Evolutionary conservation across 2,113 vertebrate species (phyloP), one percentile per base, ranked within the genome.

Genomic region (Podocnemis expansa): DNA sequence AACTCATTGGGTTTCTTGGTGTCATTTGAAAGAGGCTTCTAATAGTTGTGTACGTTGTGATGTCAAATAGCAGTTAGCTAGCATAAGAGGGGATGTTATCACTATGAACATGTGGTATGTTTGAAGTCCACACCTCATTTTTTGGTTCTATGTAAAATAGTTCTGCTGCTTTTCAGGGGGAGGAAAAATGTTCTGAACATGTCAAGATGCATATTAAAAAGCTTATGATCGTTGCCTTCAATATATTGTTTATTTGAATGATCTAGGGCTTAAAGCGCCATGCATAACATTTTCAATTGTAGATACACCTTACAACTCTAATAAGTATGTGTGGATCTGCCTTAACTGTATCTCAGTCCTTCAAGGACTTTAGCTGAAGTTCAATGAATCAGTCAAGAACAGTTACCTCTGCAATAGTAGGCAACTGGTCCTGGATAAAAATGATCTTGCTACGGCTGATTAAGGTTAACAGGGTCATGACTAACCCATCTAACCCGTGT

Each of bases 301-400:
- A 16, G 41, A 89, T 87, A 31, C 78, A 52, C 90, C 80, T 81
- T 78, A 88, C 84, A 91, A 81, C 19, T 86, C 5, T 17, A 5
- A 45, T 93, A 75, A 47, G 16, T 21, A 88, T 75, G 73, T 54
- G 45, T 90, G 89, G 87, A 55, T 38, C 5, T 84, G 34, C 85
- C 34, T 88, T 89, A 80, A 73, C 84, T 95, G 63, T 91, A 47
- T 76, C 63, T 16, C n/a, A 87, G 85, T 78, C 67, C 78, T 95
- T 97, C 90, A 93, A 54, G 85, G 93, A 82, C 95, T 97, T 85
- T 92, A 94, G 88, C 11, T 88, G 89, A 96, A 91, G 80, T 96
- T 95, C 89, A 94, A 38, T 85, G 95, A 87, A 73, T 73, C 85
- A 60, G 55, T 94, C 89, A 93, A 4, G 89, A 81, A 91, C 96